Evolutionary conservation across 1,140 invertebrate genomes (phyloP), one percentile per base, ranked within the genome.

Genomic region (Cherax quadricarinatus): DNA sequence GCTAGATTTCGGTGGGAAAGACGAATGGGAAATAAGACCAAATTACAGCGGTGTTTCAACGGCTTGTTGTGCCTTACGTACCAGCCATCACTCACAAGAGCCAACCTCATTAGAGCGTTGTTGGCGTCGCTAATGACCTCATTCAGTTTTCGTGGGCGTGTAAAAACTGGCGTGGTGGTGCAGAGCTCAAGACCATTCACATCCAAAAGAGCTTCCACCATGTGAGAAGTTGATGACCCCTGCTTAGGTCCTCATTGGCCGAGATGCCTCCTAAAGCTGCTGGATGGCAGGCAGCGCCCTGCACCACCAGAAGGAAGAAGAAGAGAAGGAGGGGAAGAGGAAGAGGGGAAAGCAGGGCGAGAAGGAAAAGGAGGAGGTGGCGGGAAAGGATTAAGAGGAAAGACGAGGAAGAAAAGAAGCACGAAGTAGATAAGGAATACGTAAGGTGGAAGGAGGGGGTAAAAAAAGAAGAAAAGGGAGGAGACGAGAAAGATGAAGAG

Each of bases 71-170:
- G 62, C 18, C 62, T 81, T 81, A 82, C 51, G 24, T 75, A 75
- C 70, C 70, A 75, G 70, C n/a, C 70, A 75, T 75, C 70, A 30
- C 70, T 12, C 60, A 48, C 57, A 66, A 82, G 30, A 78, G 12
- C 66, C 79, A 89, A 24, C 21, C 88, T 83, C 78, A 89, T 89
- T 79, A 89, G 57, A 14, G 62, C 51, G 57, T 81, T 82, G 80
- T 90, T 90, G 81, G 62, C 88, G 60, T 75, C 81, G 81, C 81
- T 90, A 90, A 90, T 90, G 88, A 84, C 88, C 80, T 83, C 88
- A 84, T 90, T 90, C 81, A 84, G 70, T 83, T 90, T 66, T 83
- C 62, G 81, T 57, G 41, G 80, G 62, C 49, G 88, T 84, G 81
- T 83, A 84, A 91, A 90, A 91, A 86, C 48, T 30, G n/a, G 18